Evolutionary conservation across 2,113 vertebrate species (phyloP).

Genomic region (Chaenocephalus aceratus): DNA sequence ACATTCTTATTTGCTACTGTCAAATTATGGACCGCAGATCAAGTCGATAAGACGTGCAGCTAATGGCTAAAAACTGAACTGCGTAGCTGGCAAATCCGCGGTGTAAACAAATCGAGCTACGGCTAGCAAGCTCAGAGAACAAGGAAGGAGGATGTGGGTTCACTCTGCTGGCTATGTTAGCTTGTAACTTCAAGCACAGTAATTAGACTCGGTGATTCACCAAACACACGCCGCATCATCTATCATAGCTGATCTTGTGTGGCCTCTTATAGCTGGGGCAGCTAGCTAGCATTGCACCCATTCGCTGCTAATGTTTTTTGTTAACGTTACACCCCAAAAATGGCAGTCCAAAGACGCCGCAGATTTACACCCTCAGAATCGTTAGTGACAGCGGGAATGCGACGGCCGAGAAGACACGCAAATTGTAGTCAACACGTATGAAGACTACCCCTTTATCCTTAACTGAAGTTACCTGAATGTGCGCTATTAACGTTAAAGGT

Average conservation of each 20-base stretch:
- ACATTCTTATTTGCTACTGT: slow-evolving; percentile 54
- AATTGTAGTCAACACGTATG: neutral
- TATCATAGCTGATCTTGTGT: slow-evolving; percentile 63
- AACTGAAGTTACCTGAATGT: slow-evolving; percentile 24
- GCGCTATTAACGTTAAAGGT: slow-evolving; percentile 47
- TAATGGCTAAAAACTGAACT: slow-evolving; percentile 76
- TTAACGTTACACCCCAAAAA: slow-evolving; percentile 83
- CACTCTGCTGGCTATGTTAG: neutral
- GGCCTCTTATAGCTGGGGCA: slow-evolving; percentile 45
- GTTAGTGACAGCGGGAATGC: slow-evolving; percentile 80
- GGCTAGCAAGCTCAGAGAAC: slow-evolving; percentile 54
- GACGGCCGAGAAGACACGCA: slow-evolving; percentile 30
- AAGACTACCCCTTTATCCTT: slow-evolving; percentile 15
- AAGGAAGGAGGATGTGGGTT: slow-evolving; percentile 41
- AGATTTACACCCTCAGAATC: slow-evolving; percentile 74
- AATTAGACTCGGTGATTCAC: slow-evolving; percentile 47
- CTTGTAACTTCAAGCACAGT: slow-evolving; percentile 24
- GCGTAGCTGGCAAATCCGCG: slow-evolving; percentile 81
- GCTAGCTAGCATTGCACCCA: slow-evolving; percentile 52
- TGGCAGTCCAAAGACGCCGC: slow-evolving; percentile 76
- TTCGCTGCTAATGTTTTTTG: slow-evolving; percentile 77
- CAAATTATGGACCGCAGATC: slow-evolving; percentile 52
- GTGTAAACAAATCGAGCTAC: slow-evolving; percentile 80
- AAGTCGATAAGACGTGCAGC: slow-evolving; percentile 57
- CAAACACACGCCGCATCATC: slow-evolving; percentile 29